A percentile compares a stretch with the other conserved stretches of the same genome.
Evolutionary conservation across 2,888 invertebrate species (phyloP).

Genomic region (Spicauda simplicius): DNA sequence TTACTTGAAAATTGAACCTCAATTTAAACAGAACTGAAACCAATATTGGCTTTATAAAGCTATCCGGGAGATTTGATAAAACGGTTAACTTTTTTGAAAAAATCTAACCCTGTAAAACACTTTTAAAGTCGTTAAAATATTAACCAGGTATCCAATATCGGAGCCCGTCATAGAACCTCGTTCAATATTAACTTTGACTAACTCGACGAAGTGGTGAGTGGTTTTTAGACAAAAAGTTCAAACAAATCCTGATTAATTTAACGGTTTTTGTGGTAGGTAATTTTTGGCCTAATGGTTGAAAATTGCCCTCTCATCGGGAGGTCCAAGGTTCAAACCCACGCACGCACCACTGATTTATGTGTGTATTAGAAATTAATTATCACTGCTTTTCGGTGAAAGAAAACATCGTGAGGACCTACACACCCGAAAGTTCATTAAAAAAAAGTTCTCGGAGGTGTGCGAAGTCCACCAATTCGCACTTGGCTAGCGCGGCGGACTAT

Average conservation of each 20-base stretch:
- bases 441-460: too few species aligned
- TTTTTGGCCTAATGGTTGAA: too few species aligned
- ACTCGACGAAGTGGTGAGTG: background rate
- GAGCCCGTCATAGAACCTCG: background rate
- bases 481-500: too few species aligned
- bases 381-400: too few species aligned
- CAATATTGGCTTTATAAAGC: constrained; percentile 1
- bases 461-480: too few species aligned
- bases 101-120: constrained; percentile 1
- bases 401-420: too few species aligned
- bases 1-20: background rate
- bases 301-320: too few species aligned
- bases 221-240: background rate
- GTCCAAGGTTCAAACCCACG: too few species aligned
- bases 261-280: background rate
- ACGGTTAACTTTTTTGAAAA: background rate
- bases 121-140: constrained; percentile 14
- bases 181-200: constrained; percentile 1
- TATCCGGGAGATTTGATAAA: constrained; percentile 2
- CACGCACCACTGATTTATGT: too few species aligned
- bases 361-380: too few species aligned
- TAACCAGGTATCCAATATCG: background rate
- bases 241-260: background rate
- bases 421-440: too few species aligned
- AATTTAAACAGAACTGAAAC: background rate